Base-by-base conservation (phyloP, 2,888 invertebrate genomes). In the Cheilosia scutellata region DNA sequence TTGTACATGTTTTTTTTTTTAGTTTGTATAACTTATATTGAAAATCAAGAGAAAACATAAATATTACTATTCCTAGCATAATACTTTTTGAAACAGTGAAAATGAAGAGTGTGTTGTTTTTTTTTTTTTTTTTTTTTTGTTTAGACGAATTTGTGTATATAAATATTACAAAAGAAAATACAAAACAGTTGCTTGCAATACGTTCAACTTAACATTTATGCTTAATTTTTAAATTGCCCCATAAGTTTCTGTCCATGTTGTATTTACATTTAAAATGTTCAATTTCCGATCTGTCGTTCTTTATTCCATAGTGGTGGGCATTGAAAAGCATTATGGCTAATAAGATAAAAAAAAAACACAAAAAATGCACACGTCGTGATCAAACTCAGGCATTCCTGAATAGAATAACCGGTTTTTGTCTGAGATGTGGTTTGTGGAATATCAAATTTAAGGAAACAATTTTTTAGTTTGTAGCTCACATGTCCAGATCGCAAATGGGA, bases 121-220 rank as follows among this genome's bases (percentile, higher is more conserved):
- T 58, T 60, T 33, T 31, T 16, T 33, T 37, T 33, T 47, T 49
- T 58, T 20, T 33, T 47, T 49, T 58, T 60, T 33, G 29, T 16
- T 33, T 37, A 70, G 47, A 70, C 47, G 29, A 58, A 49, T 71
- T 65, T 33, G 53, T 74, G 72, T 74, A 74, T 31, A 74, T 74
- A 74, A 20, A 7, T 49, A 20, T 33, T 25, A 58, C 37, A 27
- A 13, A 20, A 31, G 58, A 20, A 25, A 53, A 62, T 44, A 33
- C 42, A 60, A 37, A 40, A n/a, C 37, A 53, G 37, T 68, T 53
- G 55, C 68, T 27, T 55, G 55, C 5, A 29, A 7, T 29, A 53
- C 13, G 29, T 53, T 11, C 31, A 53, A 16, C 5, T 44, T 4
- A 37, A 11, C 11, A 16, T 44, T 44, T 33, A 2, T 5, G 16